These are phyloP conservation scores for Euwallacea similis DNA, from an alignment of 1,140 invertebrate species.

Conservation along the genomic window DNA sequence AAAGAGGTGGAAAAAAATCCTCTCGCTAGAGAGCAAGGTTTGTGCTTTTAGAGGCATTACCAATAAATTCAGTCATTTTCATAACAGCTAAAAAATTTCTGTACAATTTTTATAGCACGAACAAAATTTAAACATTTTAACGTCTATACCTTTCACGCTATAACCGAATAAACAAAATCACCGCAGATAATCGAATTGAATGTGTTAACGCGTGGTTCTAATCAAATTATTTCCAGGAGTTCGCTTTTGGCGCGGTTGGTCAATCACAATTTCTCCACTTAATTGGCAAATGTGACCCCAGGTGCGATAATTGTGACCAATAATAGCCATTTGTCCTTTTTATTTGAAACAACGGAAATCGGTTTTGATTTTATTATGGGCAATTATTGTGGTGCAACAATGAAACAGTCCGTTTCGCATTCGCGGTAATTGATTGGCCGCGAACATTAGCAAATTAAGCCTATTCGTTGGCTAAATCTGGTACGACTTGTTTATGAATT, in stretches of 20 bases:
- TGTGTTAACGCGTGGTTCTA: slow-evolving; percentile 8
- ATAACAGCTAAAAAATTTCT: too few species aligned
- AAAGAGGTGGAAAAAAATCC: too few species aligned
- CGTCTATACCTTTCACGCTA: neutral
- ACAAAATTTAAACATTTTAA: too few species aligned
- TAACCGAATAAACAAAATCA: slow-evolving; percentile 7
- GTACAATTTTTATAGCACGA: too few species aligned
- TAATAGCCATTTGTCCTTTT: neutral
- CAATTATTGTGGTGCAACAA: slow-evolving; percentile 16
- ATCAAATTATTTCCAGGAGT: slow-evolving; percentile 9
- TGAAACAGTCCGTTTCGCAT: slow-evolving; percentile 12
- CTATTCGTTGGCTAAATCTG: slow-evolving; percentile 5
- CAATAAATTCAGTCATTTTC: too few species aligned
- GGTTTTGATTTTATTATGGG: neutral
- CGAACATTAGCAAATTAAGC: slow-evolving; percentile 11
- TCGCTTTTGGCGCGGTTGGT: neutral
- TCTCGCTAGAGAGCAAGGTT: too few species aligned
- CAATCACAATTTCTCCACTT: neutral
- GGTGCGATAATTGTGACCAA: slow-evolving; percentile 3
- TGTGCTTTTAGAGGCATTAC: too few species aligned
- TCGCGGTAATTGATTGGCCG: slow-evolving; percentile 13
- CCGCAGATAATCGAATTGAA: slow-evolving; percentile 8
- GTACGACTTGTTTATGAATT: slow-evolving; percentile 16
- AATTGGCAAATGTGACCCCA: slow-evolving; percentile 10
- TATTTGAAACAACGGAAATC: neutral